Conservation (phyloP, 2,797 vertebrate genomes). For the Poliocrania exsul region DNA sequence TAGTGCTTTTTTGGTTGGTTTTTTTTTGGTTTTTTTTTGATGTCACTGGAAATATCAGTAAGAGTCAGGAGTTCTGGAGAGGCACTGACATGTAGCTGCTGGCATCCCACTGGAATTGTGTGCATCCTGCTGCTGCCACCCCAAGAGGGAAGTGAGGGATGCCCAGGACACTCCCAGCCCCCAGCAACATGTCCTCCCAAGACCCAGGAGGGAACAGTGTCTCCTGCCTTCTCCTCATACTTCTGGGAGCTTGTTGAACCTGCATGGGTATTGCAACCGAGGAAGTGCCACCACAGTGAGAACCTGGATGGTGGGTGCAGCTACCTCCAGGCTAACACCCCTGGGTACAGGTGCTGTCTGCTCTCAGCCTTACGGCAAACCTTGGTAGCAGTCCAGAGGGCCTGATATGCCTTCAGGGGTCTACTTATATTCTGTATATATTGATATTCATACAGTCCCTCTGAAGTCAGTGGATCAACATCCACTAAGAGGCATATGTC, state of each 20-base stretch:
- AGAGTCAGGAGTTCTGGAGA: background rate
- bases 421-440: background rate
- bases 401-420: background rate
- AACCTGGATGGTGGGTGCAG: background rate
- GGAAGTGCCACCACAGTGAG: too few species aligned
- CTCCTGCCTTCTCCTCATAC: too few species aligned
- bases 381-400: background rate
- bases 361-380: background rate
- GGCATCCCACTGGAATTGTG: rapidly evolving
- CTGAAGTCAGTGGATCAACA: background rate
- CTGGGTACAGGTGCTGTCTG: background rate
- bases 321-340: too few species aligned
- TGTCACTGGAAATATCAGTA: background rate
- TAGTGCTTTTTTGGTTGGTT: too few species aligned
- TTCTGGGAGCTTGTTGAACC: background rate
- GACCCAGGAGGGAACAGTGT: rapidly evolving
- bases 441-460: background rate
- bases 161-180: background rate
- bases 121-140: background rate
- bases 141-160: rapidly evolving
- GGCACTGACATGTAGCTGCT: rapidly evolving
- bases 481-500: rapidly evolving
- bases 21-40: too few species aligned
- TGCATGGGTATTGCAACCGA: rapidly evolving
- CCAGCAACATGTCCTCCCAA: background rate